Evolutionary conservation across 2,113 vertebrate genomes (phyloP).

Genomic region (Cinclus cinclus): DNA sequence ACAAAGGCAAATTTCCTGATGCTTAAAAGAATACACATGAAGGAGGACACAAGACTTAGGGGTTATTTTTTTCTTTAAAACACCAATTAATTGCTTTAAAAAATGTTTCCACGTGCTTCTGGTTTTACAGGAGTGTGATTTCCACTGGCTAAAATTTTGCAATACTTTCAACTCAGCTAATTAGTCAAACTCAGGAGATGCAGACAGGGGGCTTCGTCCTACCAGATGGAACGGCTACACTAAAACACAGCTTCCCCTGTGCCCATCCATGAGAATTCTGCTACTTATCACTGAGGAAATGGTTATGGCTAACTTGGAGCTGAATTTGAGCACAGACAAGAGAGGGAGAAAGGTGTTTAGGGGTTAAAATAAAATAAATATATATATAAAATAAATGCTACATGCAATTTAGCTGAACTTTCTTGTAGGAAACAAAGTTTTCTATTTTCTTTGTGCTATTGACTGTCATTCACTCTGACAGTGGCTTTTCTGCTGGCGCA

Average conservation of each 20-base stretch:
- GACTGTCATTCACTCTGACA: not conserved
- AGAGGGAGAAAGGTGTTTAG: not conserved
- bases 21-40: not conserved
- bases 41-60: not conserved
- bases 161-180: not conserved
- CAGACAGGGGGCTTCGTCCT: not conserved
- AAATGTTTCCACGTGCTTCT: not conserved
- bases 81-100: not conserved
- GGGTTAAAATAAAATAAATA: not conserved
- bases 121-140: not conserved
- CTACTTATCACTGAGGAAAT: not conserved
- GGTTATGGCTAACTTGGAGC: not conserved
- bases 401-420: not conserved
- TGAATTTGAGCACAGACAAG: not conserved
- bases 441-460: not conserved
- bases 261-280: accelerated
- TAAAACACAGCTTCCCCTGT: not conserved
- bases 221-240: accelerated
- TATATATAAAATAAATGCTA: not conserved
- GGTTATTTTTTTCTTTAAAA: not conserved
- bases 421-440: not conserved
- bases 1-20: not conserved
- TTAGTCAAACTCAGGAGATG: not conserved
- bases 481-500: not conserved
- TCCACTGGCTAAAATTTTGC: not conserved